These are phyloP conservation scores for Sciurus niger DNA, from an alignment of 2,113 vertebrate genomes.

Conservation along the genomic window DNA sequence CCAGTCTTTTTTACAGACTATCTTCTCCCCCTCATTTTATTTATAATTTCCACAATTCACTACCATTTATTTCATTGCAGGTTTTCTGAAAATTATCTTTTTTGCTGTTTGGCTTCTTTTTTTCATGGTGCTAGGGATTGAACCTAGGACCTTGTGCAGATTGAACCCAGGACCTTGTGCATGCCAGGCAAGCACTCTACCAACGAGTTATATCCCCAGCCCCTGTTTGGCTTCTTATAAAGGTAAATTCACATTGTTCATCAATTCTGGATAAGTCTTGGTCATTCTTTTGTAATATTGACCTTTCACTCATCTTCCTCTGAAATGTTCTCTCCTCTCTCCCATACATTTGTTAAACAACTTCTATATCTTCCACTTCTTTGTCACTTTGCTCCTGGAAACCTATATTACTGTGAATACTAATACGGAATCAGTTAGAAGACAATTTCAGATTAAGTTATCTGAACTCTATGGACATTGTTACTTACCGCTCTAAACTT, in stretches of 20 bases:
- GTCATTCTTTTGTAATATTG: constrained; percentile 1
- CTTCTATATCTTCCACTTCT: not conserved
- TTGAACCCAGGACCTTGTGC: too few relatives aligned
- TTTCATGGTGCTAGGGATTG: too few relatives aligned
- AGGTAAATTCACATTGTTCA: not conserved
- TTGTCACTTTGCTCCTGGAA: not conserved
- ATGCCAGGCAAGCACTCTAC: too few relatives aligned
- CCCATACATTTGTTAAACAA: not conserved
- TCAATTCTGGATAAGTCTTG: not conserved
- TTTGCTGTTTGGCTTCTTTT: not conserved
- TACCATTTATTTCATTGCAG: not conserved
- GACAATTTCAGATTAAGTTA: not conserved
- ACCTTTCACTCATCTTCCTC: not conserved
- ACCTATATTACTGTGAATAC: not conserved
- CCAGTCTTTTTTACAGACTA: not conserved
- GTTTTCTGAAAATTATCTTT: not conserved
- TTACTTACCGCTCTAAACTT: not conserved
- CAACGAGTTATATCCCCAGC: too few relatives aligned
- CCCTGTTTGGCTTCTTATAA: not conserved
- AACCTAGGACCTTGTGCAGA: too few relatives aligned
- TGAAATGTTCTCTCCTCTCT: not conserved
- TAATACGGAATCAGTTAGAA: not conserved
- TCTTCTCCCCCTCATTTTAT: not conserved
- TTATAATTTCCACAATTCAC: not conserved
- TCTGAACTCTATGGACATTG: not conserved